phyloP scores from a whole-genome alignment of 2,113 vertebrate species.

The Cyprinodon variegatus region DNA sequence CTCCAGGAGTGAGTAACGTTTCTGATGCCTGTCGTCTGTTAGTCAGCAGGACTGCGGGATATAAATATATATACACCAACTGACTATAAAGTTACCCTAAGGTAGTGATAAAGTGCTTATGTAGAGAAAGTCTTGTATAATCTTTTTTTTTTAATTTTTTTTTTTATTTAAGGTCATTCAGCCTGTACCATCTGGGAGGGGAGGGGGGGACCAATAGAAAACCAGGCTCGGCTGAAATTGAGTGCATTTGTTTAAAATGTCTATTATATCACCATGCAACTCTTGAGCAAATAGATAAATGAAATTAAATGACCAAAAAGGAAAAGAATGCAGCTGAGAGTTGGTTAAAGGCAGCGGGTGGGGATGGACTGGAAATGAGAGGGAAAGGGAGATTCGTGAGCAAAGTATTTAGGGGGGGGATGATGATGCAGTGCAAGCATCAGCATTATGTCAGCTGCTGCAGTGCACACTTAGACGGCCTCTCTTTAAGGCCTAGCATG shows the following conservation, averaged over 20 bases:
- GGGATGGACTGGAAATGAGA: slow-evolving; percentile 46
- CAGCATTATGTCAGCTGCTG: slow-evolving; percentile 50
- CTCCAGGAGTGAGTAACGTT: slow-evolving; percentile 16
- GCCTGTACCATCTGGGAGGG: too few relatives aligned
- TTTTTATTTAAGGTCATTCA: not conserved
- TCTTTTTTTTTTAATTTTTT: too few relatives aligned
- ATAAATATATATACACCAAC: not conserved
- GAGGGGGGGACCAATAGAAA: too few relatives aligned
- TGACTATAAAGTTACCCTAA: slow-evolving; percentile 7
- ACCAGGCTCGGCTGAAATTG: too few relatives aligned
- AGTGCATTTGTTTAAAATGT: too few relatives aligned
- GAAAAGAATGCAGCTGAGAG: not conserved
- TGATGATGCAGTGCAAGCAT: slow-evolving; percentile 53
- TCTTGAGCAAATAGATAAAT: too few relatives aligned
- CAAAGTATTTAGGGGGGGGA: slow-evolving; percentile 5
- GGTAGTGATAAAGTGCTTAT: slow-evolving; percentile 19
- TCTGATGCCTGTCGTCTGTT: not conserved
- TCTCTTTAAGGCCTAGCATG: slow-evolving; percentile 24
- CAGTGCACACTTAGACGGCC: slow-evolving; percentile 50
- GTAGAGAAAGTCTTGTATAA: not conserved
- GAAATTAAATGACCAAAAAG: not conserved
- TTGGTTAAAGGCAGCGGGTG: slow-evolving; percentile 11
- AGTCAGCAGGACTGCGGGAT: slow-evolving; percentile 6
- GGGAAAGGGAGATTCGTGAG: not conserved
- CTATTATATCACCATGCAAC: too few relatives aligned